These are phyloP conservation scores for Drosophila rubida DNA, from an alignment of 2,888 invertebrate species.

Conservation along the genomic window DNA sequence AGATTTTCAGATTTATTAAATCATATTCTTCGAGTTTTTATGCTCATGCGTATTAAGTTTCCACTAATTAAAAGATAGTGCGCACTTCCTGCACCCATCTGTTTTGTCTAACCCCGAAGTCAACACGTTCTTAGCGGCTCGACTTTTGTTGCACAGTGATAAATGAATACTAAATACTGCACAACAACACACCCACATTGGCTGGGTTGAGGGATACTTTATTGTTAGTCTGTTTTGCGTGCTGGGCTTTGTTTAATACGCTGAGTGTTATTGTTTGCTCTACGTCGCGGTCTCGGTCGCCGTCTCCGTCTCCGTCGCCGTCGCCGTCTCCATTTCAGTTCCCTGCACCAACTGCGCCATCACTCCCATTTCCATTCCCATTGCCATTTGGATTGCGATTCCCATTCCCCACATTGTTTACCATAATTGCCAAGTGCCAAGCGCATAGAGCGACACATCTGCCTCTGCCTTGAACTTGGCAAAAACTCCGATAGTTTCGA, in stretches of 20 bases:
- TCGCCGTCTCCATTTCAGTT: background rate
- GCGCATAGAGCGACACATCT: constrained; percentile 39
- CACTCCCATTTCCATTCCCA: background rate
- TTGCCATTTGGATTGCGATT: background rate
- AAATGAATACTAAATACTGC: constrained; percentile 20
- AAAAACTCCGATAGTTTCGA: constrained; percentile 47
- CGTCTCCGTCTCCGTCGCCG: constrained; percentile 1
- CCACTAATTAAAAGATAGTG: background rate
- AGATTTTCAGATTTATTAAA: background rate
- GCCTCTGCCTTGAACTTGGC: constrained; percentile 71
- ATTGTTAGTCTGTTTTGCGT: constrained; percentile 52
- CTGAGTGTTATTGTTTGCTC: constrained; percentile 52
- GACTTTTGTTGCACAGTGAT: constrained; percentile 45
- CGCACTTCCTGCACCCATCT: background rate
- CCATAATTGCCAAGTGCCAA: constrained; percentile 60
- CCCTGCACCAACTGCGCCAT: background rate
- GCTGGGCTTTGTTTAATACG: constrained; percentile 45
- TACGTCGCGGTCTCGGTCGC: constrained; percentile 1
- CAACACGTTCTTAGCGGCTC: background rate
- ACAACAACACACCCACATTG: constrained; percentile 68
- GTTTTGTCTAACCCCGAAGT: background rate
- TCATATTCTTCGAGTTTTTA: background rate
- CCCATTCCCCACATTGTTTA: constrained; percentile 45
- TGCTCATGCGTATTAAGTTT: background rate
- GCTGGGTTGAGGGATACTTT: constrained; percentile 34